phyloP scores from a whole-genome alignment of 2,797 vertebrate species.

The Argya squamiceps region DNA sequence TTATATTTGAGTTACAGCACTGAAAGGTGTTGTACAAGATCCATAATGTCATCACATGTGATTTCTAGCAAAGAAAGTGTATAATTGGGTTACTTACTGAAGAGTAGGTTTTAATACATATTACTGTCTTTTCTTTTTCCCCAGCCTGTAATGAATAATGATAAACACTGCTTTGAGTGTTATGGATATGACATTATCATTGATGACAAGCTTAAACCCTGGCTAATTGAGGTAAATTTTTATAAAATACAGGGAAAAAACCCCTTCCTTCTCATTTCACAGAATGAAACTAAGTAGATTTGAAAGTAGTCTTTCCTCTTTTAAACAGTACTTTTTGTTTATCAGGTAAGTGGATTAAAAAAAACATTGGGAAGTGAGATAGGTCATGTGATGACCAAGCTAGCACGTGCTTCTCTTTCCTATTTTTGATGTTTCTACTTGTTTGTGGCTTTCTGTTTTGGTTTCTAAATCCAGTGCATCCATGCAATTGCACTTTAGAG shows the following conservation, averaged over 20 bases:
- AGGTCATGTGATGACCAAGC: background rate
- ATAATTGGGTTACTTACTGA: background rate
- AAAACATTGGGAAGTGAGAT: background rate
- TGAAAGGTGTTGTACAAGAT: background rate
- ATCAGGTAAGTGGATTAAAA: background rate
- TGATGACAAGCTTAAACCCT: slow-evolving; percentile 95
- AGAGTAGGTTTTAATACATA: background rate
- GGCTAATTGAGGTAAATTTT: slow-evolving; percentile 93
- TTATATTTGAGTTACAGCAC: background rate
- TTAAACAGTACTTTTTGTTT: background rate
- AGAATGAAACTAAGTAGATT: background rate
- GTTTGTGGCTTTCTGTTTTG: background rate
- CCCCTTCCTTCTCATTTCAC: background rate
- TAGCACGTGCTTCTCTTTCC: background rate
- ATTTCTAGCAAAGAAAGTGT: background rate
- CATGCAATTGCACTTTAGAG: background rate
- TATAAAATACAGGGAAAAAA: background rate
- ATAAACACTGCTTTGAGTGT: slow-evolving; percentile 99
- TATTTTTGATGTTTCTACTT: background rate
- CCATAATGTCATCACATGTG: background rate
- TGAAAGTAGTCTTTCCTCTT: background rate
- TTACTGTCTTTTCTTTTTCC: background rate
- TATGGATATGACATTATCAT: slow-evolving; percentile 99
- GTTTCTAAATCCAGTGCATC: background rate
- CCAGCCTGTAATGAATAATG: slow-evolving; percentile 98